phyloP scores from a whole-genome alignment of 2,888 invertebrate genomes.

The Mamestra brassicae region DNA sequence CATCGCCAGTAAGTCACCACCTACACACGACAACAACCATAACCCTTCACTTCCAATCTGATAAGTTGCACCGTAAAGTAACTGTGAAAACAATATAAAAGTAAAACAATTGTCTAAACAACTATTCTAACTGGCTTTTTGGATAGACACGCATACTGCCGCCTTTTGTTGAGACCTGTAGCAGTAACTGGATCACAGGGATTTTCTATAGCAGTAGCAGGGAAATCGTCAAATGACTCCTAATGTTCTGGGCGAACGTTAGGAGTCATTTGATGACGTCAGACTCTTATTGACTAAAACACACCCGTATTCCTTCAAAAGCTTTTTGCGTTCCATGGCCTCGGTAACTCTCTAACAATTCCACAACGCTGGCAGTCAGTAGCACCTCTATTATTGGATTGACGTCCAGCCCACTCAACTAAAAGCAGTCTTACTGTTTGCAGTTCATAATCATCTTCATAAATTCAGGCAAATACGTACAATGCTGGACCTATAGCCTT shows the following conservation, averaged over 20 bases:
- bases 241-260: too few relatives aligned
- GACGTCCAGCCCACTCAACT: too few relatives aligned
- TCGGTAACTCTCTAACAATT: too few relatives aligned
- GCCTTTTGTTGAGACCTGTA: background rate
- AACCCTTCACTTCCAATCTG: conserved; percentile 52
- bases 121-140: conserved; percentile 11
- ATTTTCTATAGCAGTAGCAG: too few relatives aligned
- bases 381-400: background rate
- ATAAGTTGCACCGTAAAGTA: conserved; percentile 46
- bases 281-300: too few relatives aligned
- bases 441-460: background rate
- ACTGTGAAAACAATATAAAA: conserved; percentile 49
- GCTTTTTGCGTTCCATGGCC: too few relatives aligned
- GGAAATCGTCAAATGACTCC: too few relatives aligned
- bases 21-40: conserved; percentile 42
- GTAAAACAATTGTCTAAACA: conserved; percentile 27
- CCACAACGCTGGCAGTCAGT: background rate
- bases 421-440: too few relatives aligned
- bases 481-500: background rate
- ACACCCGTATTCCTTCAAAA: too few relatives aligned
- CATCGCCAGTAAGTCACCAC: conserved; percentile 40
- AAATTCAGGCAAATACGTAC: background rate
- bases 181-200: background rate
- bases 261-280: too few relatives aligned
- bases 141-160: background rate